A percentile compares a stretch with the other conserved stretches of the same genome.
phyloP scores from a whole-genome alignment of 2,888 invertebrate genomes.

The Caenorhabditis macrosperma region DNA sequence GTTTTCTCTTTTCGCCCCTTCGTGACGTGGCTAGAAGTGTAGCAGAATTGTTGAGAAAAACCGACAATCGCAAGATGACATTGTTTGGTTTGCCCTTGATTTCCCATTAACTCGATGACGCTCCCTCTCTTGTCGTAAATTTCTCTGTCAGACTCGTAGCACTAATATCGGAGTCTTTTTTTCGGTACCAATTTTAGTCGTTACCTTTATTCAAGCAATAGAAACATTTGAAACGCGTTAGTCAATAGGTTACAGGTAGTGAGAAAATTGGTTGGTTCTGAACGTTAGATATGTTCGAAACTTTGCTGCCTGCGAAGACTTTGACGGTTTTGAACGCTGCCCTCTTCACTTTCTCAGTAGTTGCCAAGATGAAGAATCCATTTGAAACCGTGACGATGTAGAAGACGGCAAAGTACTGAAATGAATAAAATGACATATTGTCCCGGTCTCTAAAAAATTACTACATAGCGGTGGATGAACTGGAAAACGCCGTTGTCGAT shows the following conservation, averaged over 20 bases:
- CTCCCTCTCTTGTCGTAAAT: background rate
- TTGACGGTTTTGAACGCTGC: background rate
- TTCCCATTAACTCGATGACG: background rate
- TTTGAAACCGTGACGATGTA: slow-evolving; percentile 2
- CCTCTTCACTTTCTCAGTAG: background rate
- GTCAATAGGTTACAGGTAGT: background rate
- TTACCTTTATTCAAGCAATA: too few species aligned
- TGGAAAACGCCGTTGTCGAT: background rate
- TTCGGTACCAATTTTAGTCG: too few species aligned
- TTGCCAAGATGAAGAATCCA: slow-evolving; percentile 7
- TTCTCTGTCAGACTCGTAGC: background rate
- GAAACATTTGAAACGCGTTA: too few species aligned
- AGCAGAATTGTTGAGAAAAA: background rate
- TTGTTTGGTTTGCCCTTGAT: background rate
- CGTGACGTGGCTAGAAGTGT: slow-evolving; percentile 1
- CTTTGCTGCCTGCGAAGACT: background rate
- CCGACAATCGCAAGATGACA: background rate
- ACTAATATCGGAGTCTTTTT: too few species aligned
- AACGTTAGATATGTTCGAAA: background rate
- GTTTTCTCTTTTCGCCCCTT: background rate
- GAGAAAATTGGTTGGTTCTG: background rate
- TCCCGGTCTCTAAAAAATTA: background rate
- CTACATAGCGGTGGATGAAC: slow-evolving; percentile 12
- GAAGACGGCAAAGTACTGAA: slow-evolving; percentile 21
- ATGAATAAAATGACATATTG: too few species aligned